Evolutionary conservation across 2,797 vertebrate genomes (phyloP).

Genomic region (Phaenicophaeus curvirostris): DNA sequence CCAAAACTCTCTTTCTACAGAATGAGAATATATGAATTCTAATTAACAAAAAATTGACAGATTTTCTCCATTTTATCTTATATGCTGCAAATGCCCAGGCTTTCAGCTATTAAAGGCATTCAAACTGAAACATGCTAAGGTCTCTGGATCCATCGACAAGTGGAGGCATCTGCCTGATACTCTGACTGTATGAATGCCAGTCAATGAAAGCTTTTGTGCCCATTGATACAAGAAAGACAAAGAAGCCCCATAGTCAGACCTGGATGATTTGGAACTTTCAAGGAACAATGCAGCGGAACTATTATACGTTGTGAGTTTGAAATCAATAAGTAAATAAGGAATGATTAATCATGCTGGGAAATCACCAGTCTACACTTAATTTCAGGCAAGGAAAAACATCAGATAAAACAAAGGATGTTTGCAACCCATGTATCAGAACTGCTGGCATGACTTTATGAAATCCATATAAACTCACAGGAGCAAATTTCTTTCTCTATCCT

Average conservation of each 20-base stretch:
- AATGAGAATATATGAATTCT: not conserved
- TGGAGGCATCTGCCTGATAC: not conserved
- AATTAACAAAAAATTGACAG: not conserved
- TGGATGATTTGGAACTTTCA: not conserved
- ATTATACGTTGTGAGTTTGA: not conserved
- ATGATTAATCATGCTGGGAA: not conserved
- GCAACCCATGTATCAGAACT: not conserved
- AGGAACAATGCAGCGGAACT: not conserved
- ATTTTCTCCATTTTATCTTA: not conserved
- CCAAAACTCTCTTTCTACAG: not conserved
- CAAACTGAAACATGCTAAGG: not conserved
- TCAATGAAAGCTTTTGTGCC: not conserved
- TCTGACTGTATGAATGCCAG: not conserved
- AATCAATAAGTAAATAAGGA: not conserved
- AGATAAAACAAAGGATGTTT: not conserved
- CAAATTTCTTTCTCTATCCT: not conserved
- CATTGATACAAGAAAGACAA: not conserved
- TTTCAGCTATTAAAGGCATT: not conserved
- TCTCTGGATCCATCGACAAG: not conserved
- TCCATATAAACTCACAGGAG: not conserved
- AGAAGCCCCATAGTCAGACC: not conserved
- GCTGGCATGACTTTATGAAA: not conserved
- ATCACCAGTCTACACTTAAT: not conserved
- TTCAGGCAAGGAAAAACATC: not conserved
- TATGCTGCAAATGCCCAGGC: not conserved